Evolutionary conservation across 2,797 vertebrate genomes (phyloP).

Genomic region (Xerus rutilus): DNA sequence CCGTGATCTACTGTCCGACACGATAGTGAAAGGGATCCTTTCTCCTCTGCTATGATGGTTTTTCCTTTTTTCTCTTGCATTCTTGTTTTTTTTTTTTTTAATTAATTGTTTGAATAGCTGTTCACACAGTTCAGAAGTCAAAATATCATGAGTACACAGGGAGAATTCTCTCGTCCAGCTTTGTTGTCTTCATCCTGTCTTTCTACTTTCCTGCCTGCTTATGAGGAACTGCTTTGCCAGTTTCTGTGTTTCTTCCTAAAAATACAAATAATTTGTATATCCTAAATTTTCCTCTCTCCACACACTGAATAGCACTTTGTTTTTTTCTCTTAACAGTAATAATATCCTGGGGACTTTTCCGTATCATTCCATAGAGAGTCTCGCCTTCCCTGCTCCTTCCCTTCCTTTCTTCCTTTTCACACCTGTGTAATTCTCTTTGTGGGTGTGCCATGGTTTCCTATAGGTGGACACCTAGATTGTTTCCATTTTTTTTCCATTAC

Average conservation of each 20-base stretch:
- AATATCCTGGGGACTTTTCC: neutral
- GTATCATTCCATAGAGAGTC: neutral
- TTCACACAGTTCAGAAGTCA: neutral
- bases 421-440: neutral
- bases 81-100: neutral
- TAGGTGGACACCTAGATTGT: neutral
- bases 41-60: neutral
- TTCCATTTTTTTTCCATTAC: neutral
- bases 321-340: neutral
- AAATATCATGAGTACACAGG: neutral
- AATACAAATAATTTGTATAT: neutral
- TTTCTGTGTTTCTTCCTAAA: constrained; percentile 6
- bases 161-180: neutral
- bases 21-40: neutral
- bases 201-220: neutral
- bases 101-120: neutral
- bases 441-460: neutral
- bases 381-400: neutral
- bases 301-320: neutral
- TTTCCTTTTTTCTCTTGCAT: neutral
- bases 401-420: neutral
- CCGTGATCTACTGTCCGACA: neutral
- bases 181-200: neutral
- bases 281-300: neutral
- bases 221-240: neutral